These are phyloP conservation scores for Caenorhabditis sp. DNA, from an alignment of 2,888 invertebrate species.

Conservation along the genomic window DNA sequence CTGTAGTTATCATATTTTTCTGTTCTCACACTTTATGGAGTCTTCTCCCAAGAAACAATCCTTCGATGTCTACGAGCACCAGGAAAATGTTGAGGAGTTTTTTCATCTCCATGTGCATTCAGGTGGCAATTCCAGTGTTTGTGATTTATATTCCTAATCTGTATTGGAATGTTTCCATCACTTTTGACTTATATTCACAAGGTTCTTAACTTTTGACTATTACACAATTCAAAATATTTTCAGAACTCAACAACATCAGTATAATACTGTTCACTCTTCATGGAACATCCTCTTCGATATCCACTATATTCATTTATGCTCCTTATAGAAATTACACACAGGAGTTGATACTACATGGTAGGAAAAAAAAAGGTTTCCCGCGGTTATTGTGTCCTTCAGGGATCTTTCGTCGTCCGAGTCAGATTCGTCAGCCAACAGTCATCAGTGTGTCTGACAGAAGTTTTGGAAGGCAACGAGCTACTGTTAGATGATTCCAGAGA, in stretches of 20 bases:
- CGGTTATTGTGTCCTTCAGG: neutral
- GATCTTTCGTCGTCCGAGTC: neutral
- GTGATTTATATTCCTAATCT: constrained; percentile 40
- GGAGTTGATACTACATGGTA: constrained; percentile 8
- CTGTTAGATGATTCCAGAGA: neutral
- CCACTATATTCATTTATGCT: constrained; percentile 37
- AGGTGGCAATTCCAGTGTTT: constrained; percentile 36
- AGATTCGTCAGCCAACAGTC: neutral
- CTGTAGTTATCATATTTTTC: constrained; percentile 7
- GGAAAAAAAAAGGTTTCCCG: neutral
- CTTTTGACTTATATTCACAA: constrained; percentile 41
- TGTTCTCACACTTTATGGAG: constrained; percentile 30
- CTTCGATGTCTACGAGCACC: constrained; percentile 33
- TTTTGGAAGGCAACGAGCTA: neutral
- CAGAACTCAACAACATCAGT: constrained; percentile 52
- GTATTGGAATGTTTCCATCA: constrained; percentile 52
- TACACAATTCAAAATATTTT: neutral
- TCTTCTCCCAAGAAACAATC: constrained; percentile 30
- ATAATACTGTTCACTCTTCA: constrained; percentile 50
- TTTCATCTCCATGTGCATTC: constrained; percentile 40
- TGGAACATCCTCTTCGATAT: constrained; percentile 46
- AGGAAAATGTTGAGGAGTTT: constrained; percentile 39
- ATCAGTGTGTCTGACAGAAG: constrained; percentile 16
- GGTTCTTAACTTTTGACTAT: neutral
- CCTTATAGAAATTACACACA: constrained; percentile 42